A percentile compares a stretch with the other conserved stretches of the same genome.
These are phyloP conservation scores for Thereva nobilitata DNA, from an alignment of 2,888 invertebrate genomes.

Conservation along the genomic window DNA sequence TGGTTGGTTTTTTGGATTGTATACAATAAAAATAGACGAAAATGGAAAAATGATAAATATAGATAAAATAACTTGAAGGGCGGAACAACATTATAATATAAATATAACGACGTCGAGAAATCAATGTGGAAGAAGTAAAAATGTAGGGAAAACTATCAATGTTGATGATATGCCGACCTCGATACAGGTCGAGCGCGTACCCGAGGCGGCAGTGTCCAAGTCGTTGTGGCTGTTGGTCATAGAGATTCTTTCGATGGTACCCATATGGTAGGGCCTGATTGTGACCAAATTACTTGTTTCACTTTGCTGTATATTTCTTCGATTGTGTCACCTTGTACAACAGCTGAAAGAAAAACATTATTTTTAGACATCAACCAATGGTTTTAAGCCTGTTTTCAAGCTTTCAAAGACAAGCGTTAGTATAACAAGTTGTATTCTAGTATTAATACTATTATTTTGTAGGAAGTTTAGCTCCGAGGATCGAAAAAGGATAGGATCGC, in stretches of 20 bases:
- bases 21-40: no score
- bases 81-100: conserved; percentile 17
- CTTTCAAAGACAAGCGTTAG: background rate
- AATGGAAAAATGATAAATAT: no score
- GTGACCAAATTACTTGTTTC: conserved; percentile 91
- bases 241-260: conserved; percentile 95
- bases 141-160: conserved; percentile 37
- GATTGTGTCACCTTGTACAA: conserved; percentile 95
- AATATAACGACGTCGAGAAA: conserved; percentile 30
- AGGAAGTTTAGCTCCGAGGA: no score
- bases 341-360: conserved; percentile 64
- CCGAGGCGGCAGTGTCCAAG: conserved; percentile 65
- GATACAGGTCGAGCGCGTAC: conserved; percentile 59
- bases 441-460: no score
- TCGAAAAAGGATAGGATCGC: no score
- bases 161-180: conserved; percentile 50
- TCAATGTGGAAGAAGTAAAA: conserved; percentile 29
- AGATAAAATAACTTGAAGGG: background rate
- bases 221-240: conserved; percentile 70
- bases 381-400: background rate
- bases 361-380: background rate
- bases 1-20: background rate
- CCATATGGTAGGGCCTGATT: conserved; percentile 96
- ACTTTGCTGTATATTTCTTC: conserved; percentile 96
- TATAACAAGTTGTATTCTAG: background rate